A percentile compares a stretch with the other conserved stretches of the same genome.
Conservation (phyloP, 2,113 vertebrate species). For the Oriolus oriolus region DNA sequence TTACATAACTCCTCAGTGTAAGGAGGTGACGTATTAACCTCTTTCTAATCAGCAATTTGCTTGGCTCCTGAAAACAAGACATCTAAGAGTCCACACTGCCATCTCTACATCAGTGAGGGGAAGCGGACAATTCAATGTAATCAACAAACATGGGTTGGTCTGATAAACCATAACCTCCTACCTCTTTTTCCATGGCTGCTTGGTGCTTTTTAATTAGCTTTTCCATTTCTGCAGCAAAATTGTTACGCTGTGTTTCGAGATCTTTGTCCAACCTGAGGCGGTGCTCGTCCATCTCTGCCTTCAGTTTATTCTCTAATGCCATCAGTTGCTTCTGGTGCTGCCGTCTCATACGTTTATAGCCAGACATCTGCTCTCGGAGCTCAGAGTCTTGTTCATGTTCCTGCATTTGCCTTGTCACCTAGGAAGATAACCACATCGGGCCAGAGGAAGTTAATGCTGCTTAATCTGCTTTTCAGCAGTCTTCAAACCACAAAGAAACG, state of each 20-base stretch:
- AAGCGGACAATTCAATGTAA: not conserved
- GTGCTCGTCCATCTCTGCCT: conserved; percentile 97
- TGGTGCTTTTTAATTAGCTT: conserved; percentile 98
- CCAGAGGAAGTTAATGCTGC: not conserved
- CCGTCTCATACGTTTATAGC: conserved; percentile 96
- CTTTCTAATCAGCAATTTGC: conserved; percentile 19
- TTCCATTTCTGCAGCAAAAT: conserved; percentile 95
- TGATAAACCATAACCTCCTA: conserved; percentile 50
- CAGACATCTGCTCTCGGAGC: conserved; percentile 95
- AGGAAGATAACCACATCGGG: conserved; percentile 11
- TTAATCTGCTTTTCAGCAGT: conserved; percentile 14
- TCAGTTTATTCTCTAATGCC: conserved; percentile 97
- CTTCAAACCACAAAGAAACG: not conserved
- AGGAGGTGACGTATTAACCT: conserved; percentile 12
- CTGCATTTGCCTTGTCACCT: conserved; percentile 98
- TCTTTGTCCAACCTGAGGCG: conserved; percentile 97
- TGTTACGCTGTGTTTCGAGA: conserved; percentile 95
- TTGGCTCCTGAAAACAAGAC: conserved; percentile 42
- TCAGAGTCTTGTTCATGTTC: conserved; percentile 98
- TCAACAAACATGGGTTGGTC: not conserved
- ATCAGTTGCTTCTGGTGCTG: conserved; percentile 98
- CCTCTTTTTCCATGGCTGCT: conserved; percentile 96
- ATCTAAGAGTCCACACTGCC: conserved; percentile 14
- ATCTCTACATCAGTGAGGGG: not conserved
- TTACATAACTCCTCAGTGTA: conserved; percentile 36